Evolutionary conservation across 2,113 vertebrate species (phyloP).

Genomic region (Toxotes chatareus): DNA sequence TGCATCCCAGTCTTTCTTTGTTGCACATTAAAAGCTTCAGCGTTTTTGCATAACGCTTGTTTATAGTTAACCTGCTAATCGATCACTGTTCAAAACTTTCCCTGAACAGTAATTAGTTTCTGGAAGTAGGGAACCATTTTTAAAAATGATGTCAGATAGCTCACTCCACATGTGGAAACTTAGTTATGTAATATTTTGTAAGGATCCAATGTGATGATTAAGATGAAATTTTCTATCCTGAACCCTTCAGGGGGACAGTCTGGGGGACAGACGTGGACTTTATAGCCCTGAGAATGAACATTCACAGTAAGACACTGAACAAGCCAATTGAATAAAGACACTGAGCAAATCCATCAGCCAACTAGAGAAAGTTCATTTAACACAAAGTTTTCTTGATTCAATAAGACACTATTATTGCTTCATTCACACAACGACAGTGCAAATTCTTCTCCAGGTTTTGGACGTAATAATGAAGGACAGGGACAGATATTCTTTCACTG

Average conservation of each 20-base stretch:
- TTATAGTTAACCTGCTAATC: not conserved
- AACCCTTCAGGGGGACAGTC: no score
- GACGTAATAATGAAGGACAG: not conserved
- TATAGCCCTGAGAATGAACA: not conserved
- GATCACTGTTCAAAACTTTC: not conserved
- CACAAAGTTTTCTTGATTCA: not conserved
- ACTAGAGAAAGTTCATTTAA: not conserved
- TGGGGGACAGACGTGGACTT: not conserved
- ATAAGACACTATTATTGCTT: not conserved
- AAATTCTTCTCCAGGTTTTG: not conserved
- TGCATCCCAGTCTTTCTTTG: not conserved
- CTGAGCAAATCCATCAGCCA: slow-evolving; percentile 5
- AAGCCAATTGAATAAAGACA: slow-evolving; percentile 9
- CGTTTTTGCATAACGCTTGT: not conserved
- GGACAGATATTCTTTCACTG: slow-evolving; percentile 8
- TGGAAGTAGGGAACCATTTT: not conserved
- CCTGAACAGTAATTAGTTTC: not conserved
- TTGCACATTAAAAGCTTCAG: not conserved
- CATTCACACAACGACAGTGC: not conserved
- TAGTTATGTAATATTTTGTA: not conserved
- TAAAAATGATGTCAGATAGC: not conserved
- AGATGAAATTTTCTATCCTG: not conserved
- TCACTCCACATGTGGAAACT: no score
- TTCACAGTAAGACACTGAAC: not conserved
- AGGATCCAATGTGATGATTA: not conserved